Percentiles rank a stretch among this genome's conserved stretches.
phyloP scores from a whole-genome alignment of 2,888 invertebrate species.

The Pammene aurita region DNA sequence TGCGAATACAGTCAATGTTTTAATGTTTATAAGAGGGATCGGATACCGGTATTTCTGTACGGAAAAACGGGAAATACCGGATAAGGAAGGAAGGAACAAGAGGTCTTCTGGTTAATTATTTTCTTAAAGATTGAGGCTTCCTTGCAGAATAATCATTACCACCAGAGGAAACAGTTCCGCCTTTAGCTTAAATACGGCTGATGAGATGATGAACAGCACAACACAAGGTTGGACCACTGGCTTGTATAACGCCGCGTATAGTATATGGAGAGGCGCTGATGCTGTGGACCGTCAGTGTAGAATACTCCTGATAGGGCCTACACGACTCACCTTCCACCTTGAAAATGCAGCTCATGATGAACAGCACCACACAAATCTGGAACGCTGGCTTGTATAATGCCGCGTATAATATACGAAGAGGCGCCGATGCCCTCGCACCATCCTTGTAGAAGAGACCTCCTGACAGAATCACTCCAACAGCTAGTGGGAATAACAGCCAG shows the following conservation, averaged over 20 bases:
- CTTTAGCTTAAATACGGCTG: too few relatives aligned
- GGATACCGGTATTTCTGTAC: too few relatives aligned
- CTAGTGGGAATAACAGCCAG: slow-evolving; percentile 64
- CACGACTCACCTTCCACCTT: slow-evolving; percentile 1
- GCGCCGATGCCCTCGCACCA: slow-evolving; percentile 44
- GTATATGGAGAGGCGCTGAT: slow-evolving; percentile 47
- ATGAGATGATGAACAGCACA: too few relatives aligned
- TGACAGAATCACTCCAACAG: slow-evolving; percentile 62
- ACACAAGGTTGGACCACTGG: too few relatives aligned
- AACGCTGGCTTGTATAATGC: slow-evolving; percentile 66
- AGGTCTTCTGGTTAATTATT: too few relatives aligned
- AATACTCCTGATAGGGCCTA: slow-evolving; percentile 62
- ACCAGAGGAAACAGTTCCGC: too few relatives aligned
- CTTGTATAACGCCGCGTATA: slow-evolving; percentile 55
- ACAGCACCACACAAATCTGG: slow-evolving; percentile 54
- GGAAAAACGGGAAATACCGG: too few relatives aligned
- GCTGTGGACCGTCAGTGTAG: slow-evolving; percentile 58
- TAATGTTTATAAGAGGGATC: too few relatives aligned
- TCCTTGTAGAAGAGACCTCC: slow-evolving; percentile 70
- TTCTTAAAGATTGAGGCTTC: too few relatives aligned
- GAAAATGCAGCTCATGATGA: slow-evolving; percentile 57
- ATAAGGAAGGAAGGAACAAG: too few relatives aligned
- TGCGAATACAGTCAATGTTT: slow-evolving; percentile 44
- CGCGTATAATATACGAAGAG: slow-evolving; percentile 59
- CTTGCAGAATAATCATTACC: too few relatives aligned